Percentiles rank a stretch among this genome's conserved stretches.
These are phyloP conservation scores for Aproaerema taeniolella DNA, from an alignment of 2,888 invertebrate genomes.

Conservation along the genomic window DNA sequence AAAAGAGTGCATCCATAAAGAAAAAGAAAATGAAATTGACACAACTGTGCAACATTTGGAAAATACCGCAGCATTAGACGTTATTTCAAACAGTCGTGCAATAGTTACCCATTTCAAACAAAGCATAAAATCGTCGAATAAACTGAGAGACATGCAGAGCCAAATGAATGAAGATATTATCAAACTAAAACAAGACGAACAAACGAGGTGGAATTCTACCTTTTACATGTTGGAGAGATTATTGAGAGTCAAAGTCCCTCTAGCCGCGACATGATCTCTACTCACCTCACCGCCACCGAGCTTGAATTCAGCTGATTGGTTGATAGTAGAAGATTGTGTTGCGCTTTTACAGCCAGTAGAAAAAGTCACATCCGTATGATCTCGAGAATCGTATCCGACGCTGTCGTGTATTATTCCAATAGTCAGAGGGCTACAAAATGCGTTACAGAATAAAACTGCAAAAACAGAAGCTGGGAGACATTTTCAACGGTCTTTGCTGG, in stretches of 20 bases:
- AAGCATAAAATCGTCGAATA: conserved; percentile 22
- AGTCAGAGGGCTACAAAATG: conserved; percentile 21
- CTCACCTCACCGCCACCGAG: conserved; percentile 17
- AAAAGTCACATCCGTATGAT: conserved; percentile 22
- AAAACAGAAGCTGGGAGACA: not conserved
- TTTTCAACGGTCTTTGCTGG: too few relatives aligned
- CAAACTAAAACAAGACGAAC: conserved; percentile 30
- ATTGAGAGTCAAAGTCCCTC: conserved; percentile 19
- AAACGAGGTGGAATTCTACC: conserved; percentile 26
- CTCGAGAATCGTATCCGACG: conserved; percentile 27
- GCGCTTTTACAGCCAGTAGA: conserved; percentile 23
- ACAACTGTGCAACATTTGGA: too few relatives aligned
- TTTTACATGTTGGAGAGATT: conserved; percentile 24
- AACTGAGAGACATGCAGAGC: conserved; percentile 22
- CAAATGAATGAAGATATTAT: conserved; percentile 16
- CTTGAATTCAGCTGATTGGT: conserved; percentile 23
- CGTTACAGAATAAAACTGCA: conserved; percentile 16
- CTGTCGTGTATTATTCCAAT: conserved; percentile 27
- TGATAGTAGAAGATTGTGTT: conserved; percentile 17
- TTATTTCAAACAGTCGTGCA: conserved; percentile 23
- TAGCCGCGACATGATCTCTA: conserved; percentile 18
- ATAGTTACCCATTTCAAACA: conserved; percentile 28
- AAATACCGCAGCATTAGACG: conserved; percentile 13
- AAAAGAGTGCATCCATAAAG: too few relatives aligned
- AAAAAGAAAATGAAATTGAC: too few relatives aligned